Evolutionary conservation across 2,797 vertebrate species (phyloP).

Genomic region (Fistularia tabacaria): DNA sequence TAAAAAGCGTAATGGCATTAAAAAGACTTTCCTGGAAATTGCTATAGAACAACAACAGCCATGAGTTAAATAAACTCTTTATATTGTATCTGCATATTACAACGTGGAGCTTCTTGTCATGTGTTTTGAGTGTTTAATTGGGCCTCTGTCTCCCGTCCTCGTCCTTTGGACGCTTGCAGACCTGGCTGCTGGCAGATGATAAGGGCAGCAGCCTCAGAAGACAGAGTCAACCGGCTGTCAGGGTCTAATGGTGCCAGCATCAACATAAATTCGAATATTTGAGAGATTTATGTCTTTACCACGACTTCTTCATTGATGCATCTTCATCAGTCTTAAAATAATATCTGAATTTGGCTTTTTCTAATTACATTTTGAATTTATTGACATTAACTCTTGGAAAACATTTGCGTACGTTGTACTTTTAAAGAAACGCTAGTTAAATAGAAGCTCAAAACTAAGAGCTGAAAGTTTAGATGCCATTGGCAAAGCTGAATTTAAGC

Average conservation of each 20-base stretch:
- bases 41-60: background rate
- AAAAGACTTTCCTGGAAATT: background rate
- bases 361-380: no score
- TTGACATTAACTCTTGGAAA: no score
- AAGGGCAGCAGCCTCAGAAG: conserved; percentile 43
- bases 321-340: no score
- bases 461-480: no score
- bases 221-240: conserved; percentile 6
- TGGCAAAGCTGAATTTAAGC: no score
- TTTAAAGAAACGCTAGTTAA: no score
- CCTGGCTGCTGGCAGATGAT: conserved; percentile 54
- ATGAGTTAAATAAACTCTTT: background rate
- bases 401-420: no score
- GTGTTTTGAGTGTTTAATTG: conserved; percentile 27
- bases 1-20: background rate
- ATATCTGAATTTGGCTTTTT: no score
- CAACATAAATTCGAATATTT: no score
- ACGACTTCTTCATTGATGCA: no score
- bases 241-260: background rate
- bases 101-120: conserved; percentile 6
- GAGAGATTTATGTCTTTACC: no score
- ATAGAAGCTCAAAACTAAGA: no score
- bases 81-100: background rate
- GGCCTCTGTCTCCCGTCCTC: conserved; percentile 35
- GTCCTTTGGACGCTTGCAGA: conserved; percentile 30